Percentiles rank a stretch among this genome's conserved stretches.
Evolutionary conservation across 2,113 vertebrate species (phyloP).

Genomic region (Lonchura striata): DNA sequence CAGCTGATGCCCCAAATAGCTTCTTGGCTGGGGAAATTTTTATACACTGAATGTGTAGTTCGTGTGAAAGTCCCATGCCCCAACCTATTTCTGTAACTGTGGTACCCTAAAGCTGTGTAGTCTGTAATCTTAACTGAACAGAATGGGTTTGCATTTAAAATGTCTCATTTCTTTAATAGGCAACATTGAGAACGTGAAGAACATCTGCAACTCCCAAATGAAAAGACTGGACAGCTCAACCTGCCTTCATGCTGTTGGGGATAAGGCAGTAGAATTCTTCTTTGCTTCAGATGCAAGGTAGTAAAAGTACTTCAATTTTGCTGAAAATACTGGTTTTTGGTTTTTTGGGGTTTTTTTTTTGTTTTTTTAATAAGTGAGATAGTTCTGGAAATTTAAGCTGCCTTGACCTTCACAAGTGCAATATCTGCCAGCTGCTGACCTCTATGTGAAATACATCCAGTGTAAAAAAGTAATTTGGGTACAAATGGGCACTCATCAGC

Average conservation of each 20-base stretch:
- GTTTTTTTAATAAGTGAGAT: neutral
- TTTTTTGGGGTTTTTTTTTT: no score
- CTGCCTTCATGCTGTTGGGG: conserved; percentile 81
- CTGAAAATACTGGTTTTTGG: neutral
- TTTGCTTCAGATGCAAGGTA: conserved; percentile 97
- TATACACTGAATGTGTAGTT: neutral
- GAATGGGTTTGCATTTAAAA: neutral
- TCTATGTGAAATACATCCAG: neutral
- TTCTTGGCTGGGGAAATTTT: neutral
- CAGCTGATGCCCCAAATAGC: neutral
- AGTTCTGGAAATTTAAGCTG: neutral
- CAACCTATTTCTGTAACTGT: neutral
- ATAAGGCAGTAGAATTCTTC: conserved; percentile 90
- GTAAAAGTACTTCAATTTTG: neutral
- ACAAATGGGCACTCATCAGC: neutral
- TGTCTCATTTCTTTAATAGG: conserved; percentile 42
- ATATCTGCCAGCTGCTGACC: neutral
- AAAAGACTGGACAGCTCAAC: conserved; percentile 78
- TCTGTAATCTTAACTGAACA: neutral
- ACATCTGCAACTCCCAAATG: conserved; percentile 71
- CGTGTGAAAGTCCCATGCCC: neutral
- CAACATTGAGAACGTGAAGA: conserved; percentile 75
- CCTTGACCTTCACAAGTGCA: neutral
- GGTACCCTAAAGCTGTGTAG: neutral
- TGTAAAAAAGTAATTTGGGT: neutral